These are phyloP conservation scores for Zophobas atratus DNA, from an alignment of 1,140 invertebrate genomes.

Conservation along the genomic window DNA sequence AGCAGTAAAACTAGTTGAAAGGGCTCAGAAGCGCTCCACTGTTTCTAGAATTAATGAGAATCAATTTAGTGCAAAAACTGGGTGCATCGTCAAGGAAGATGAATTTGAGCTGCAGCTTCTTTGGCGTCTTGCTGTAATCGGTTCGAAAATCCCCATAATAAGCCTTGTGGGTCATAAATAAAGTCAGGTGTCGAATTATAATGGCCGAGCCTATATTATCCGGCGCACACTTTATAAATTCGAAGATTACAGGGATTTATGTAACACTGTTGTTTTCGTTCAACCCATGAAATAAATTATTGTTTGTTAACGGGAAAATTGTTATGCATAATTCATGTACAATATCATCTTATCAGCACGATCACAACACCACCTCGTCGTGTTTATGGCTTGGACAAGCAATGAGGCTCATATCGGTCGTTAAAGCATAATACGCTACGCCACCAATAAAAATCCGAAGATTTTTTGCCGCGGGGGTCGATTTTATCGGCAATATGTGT, in stretches of 20 bases:
- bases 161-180: constrained; percentile 9
- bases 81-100: too few relatives aligned
- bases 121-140: background rate
- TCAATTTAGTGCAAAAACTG: background rate
- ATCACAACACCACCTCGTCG: constrained; percentile 27
- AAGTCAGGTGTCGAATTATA: constrained; percentile 38
- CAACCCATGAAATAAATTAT: constrained; percentile 24
- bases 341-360: constrained; percentile 37
- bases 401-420: constrained; percentile 16
- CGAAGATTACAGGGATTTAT: constrained; percentile 35
- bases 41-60: too few relatives aligned
- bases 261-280: constrained; percentile 37
- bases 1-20: too few relatives aligned
- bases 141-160: background rate
- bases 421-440: constrained; percentile 7
- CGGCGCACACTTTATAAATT: constrained; percentile 33
- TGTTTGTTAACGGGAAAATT: constrained; percentile 39
- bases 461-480: constrained; percentile 29
- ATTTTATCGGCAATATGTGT: constrained; percentile 41
- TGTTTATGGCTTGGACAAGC: constrained; percentile 32
- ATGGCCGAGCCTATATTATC: constrained; percentile 16
- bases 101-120: too few relatives aligned
- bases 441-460: constrained; percentile 30
- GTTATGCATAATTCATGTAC: constrained; percentile 41
- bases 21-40: too few relatives aligned